These are phyloP conservation scores for Nansenia antarctica DNA, from an alignment of 2,113 vertebrate genomes.

Conservation along the genomic window DNA sequence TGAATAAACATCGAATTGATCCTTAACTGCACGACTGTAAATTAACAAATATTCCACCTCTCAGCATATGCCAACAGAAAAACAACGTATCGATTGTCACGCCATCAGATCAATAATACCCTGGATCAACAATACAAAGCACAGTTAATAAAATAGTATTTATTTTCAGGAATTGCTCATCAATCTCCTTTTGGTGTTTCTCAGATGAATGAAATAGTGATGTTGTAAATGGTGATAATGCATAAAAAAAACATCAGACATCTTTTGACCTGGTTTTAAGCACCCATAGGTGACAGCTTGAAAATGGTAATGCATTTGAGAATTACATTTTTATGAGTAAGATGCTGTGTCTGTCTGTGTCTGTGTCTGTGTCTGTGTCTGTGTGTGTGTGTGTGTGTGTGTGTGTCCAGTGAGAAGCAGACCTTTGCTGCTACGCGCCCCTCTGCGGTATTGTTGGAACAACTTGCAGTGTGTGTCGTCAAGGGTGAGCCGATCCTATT, in stretches of 20 bases:
- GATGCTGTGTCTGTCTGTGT: neutral
- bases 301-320: neutral
- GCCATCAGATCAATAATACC: neutral
- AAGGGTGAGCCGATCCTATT: conserved; percentile 90
- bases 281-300: neutral
- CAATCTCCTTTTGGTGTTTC: too few relatives aligned
- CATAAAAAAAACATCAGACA: too few relatives aligned
- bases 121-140: neutral
- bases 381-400: neutral
- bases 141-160: neutral
- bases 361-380: neutral
- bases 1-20: conserved; percentile 65
- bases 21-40: conserved; percentile 36
- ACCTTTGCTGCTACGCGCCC: conserved; percentile 93
- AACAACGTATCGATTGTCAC: conserved; percentile 39
- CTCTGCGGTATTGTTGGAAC: conserved; percentile 88
- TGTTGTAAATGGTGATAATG: too few relatives aligned
- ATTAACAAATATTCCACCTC: conserved; percentile 27
- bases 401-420: conserved; percentile 32
- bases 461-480: conserved; percentile 87
- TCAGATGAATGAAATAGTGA: too few relatives aligned
- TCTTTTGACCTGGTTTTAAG: neutral
- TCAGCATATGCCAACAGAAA: conserved; percentile 29
- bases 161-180: neutral
- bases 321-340: too few relatives aligned